phyloP scores from a whole-genome alignment of 2,113 vertebrate genomes.

The Pampusana beccarii region DNA sequence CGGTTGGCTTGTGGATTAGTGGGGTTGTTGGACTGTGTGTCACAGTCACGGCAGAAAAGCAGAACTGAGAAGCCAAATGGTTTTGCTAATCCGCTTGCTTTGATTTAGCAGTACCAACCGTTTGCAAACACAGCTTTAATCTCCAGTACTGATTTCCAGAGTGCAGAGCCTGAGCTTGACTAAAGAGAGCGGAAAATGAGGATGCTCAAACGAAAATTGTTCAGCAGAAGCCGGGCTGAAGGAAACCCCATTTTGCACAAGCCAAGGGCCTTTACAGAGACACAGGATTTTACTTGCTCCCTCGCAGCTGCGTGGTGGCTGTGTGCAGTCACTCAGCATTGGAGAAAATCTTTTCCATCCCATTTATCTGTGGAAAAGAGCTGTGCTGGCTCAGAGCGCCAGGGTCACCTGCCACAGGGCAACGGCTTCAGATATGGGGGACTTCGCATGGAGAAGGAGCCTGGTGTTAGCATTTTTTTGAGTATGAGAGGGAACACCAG shows the following conservation, averaged over 20 bases:
- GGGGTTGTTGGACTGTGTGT: not conserved
- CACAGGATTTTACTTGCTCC: not conserved
- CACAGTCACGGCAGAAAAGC: not conserved
- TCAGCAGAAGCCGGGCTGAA: not conserved
- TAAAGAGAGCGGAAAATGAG: not conserved
- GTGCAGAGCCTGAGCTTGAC: not conserved
- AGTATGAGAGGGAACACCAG: not conserved
- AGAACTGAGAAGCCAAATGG: not conserved
- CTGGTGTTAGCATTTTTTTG: not conserved
- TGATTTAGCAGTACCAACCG: not conserved
- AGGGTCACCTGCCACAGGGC: not conserved
- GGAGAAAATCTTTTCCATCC: not conserved
- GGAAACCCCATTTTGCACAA: not conserved
- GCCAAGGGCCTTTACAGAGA: not conserved
- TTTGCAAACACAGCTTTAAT: conserved; percentile 21
- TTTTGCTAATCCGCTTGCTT: conserved; percentile 28
- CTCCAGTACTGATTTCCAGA: not conserved
- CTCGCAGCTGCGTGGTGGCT: not conserved
- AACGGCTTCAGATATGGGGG: not conserved
- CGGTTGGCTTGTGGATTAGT: not conserved
- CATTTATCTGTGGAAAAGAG: not conserved
- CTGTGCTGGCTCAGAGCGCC: not conserved
- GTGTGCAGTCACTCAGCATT: accelerated
- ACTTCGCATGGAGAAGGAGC: not conserved
- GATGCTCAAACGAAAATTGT: not conserved